phyloP scores from a whole-genome alignment of 2,797 vertebrate species.

The Crocodylus rhombifer region DNA sequence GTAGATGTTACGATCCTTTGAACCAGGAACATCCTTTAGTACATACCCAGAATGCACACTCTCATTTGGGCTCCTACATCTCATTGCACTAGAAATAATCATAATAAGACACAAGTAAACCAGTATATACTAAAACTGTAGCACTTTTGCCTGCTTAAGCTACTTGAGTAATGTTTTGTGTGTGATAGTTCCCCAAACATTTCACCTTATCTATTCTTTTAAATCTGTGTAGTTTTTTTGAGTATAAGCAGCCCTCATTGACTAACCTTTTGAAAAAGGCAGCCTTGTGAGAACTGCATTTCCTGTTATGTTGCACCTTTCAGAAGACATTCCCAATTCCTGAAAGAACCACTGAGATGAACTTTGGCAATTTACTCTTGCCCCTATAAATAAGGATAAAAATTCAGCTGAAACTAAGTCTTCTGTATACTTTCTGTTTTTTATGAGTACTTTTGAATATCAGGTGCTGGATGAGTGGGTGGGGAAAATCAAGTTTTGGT shows the following conservation, averaged over 20 bases:
- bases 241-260: neutral
- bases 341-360: neutral
- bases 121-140: neutral
- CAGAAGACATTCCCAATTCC: conserved; percentile 23
- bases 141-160: neutral
- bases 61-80: neutral
- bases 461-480: conserved; percentile 66
- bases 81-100: neutral
- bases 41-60: neutral
- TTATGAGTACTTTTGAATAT: conserved; percentile 60
- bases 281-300: neutral
- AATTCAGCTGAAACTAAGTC: conserved; percentile 64
- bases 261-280: neutral
- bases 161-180: neutral
- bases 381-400: conserved; percentile 26
- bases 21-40: neutral
- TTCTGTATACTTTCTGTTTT: conserved; percentile 65
- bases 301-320: neutral
- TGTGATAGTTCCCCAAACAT: neutral
- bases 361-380: conserved; percentile 5
- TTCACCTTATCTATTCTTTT: neutral
- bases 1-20: neutral
- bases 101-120: neutral
- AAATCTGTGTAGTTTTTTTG: neutral
- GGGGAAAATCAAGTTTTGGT: conserved; percentile 63